Evolutionary conservation across 2,797 vertebrate genomes (phyloP).

Genomic region (Chaetophractus vellerosus): DNA sequence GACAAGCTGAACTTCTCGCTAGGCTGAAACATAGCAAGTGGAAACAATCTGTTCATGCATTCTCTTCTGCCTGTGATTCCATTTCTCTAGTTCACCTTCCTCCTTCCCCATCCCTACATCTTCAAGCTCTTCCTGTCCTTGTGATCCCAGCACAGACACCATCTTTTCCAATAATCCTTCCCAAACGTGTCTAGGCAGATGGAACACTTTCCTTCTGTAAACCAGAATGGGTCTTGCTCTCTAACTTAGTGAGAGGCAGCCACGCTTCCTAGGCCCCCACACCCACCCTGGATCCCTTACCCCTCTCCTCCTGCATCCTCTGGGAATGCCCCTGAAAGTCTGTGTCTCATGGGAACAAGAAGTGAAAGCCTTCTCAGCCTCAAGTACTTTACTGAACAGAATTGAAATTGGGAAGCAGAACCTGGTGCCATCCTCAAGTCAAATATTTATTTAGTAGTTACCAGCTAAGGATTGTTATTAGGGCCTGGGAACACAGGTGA

Average conservation of each 20-base stretch:
- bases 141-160: neutral
- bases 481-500: neutral
- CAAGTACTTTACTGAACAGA: neutral
- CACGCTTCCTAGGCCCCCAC: neutral
- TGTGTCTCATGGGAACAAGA: neutral
- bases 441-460: neutral
- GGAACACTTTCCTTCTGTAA: neutral
- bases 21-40: neutral
- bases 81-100: neutral
- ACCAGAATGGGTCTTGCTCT: neutral
- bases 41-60: neutral
- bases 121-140: neutral
- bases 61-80: no score
- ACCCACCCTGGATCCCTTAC: rapidly evolving
- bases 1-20: neutral
- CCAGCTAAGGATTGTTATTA: neutral
- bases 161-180: neutral
- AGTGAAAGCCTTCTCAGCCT: neutral
- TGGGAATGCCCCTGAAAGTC: neutral
- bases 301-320: neutral
- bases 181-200: neutral
- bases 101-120: neutral
- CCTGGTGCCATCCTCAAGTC: neutral
- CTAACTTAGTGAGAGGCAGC: no score
- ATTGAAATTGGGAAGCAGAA: neutral